Conservation (phyloP, 2,113 vertebrate species). For the Pycnonotus jocosus region DNA sequence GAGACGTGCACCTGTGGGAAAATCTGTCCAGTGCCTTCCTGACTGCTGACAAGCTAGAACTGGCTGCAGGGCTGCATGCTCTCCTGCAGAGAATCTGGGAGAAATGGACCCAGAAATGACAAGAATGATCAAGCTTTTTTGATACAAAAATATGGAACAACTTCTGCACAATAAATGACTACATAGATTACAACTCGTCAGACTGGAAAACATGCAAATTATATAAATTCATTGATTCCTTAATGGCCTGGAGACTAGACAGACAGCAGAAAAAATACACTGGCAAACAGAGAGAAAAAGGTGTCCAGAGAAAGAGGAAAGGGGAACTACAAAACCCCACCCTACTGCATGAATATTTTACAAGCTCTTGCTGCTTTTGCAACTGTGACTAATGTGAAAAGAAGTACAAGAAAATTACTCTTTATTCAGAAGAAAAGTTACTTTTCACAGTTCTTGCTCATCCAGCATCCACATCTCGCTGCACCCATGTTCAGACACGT, state of each 20-base stretch:
- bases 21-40: neutral
- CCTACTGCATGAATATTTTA: neutral
- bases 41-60: neutral
- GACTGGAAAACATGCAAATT: neutral
- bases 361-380: neutral
- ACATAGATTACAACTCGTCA: neutral
- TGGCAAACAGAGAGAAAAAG: neutral
- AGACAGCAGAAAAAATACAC: neutral
- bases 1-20: neutral
- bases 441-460: neutral
- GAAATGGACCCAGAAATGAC: neutral
- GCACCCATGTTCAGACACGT: accelerated
- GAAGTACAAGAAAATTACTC: neutral
- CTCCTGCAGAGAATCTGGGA: neutral
- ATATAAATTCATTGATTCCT: neutral
- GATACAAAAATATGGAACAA: neutral
- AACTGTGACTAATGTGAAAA: neutral
- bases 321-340: neutral
- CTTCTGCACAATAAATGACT: neutral
- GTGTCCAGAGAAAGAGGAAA: neutral
- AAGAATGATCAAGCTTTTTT: neutral
- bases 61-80: neutral
- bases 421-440: neutral
- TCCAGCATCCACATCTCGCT: neutral
- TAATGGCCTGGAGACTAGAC: neutral